Evolutionary conservation across 2,888 invertebrate species (phyloP).

Genomic region (Apeira syringaria): DNA sequence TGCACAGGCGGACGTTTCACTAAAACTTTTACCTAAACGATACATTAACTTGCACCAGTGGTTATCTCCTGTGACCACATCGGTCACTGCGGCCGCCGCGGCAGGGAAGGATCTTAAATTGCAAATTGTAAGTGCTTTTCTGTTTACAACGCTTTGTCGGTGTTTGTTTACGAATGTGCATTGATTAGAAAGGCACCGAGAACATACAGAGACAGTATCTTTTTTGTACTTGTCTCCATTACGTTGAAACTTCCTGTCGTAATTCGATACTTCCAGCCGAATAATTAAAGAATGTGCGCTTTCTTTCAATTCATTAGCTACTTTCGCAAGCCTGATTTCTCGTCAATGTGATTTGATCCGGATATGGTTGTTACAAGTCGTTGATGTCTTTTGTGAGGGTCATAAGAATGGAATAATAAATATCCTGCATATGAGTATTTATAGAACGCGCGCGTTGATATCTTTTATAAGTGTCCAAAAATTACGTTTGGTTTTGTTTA

Average conservation of each 20-base stretch:
- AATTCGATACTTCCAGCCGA: neutral
- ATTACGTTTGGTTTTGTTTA: slow-evolving; percentile 11
- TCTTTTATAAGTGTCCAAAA: slow-evolving; percentile 20
- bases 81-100: slow-evolving; percentile 76
- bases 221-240: too few relatives aligned
- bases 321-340: slow-evolving; percentile 2
- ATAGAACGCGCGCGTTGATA: slow-evolving; percentile 17
- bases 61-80: slow-evolving; percentile 90
- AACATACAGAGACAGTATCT: neutral
- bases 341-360: neutral
- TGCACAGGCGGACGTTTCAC: slow-evolving; percentile 91
- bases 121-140: slow-evolving; percentile 85
- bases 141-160: slow-evolving; percentile 13
- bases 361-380: slow-evolving; percentile 6
- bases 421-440: neutral
- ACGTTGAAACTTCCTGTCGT: neutral
- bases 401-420: too few relatives aligned
- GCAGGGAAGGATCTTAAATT: slow-evolving; percentile 90
- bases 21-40: slow-evolving; percentile 95
- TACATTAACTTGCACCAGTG: slow-evolving; percentile 96
- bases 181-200: slow-evolving; percentile 19
- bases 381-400: slow-evolving; percentile 8
- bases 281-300: neutral
- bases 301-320: slow-evolving; percentile 6
- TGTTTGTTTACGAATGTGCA: slow-evolving; percentile 25